Conservation (phyloP, 2,888 invertebrate species). For the Pheosia tremula region DNA sequence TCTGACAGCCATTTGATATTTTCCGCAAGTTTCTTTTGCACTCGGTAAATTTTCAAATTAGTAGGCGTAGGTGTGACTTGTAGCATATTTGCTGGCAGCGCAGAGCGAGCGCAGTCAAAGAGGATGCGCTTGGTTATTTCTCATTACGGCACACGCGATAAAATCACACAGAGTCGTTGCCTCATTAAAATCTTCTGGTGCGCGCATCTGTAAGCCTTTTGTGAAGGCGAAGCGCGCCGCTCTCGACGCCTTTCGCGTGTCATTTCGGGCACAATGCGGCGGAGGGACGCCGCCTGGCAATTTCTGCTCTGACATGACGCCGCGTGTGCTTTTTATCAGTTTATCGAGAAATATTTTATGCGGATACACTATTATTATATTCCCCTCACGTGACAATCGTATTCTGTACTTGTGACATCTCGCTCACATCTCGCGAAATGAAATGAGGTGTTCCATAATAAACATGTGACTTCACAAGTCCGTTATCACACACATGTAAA, state of each 20-base stretch:
- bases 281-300: conserved; percentile 64
- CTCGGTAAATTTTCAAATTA: conserved; percentile 45
- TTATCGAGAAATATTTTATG: conserved; percentile 65
- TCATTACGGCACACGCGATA: conserved; percentile 82
- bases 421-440: conserved; percentile 31
- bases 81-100: conserved; percentile 66
- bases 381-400: conserved; percentile 52
- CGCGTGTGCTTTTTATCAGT: conserved; percentile 66
- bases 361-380: conserved; percentile 55
- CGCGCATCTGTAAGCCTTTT: conserved; percentile 84
- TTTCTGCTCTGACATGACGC: conserved; percentile 70
- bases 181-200: conserved; percentile 85
- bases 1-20: conserved; percentile 17
- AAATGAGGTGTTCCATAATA: conserved; percentile 27
- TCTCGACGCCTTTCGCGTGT: conserved; percentile 82
- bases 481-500: background rate
- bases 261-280: conserved; percentile 80
- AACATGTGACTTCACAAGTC: conserved; percentile 9
- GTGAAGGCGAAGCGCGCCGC: conserved; percentile 74
- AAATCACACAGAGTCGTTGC: conserved; percentile 84
- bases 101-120: conserved; percentile 72
- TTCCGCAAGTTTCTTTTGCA: conserved; percentile 22
- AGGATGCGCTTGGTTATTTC: conserved; percentile 83
- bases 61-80: conserved; percentile 55
- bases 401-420: conserved; percentile 45